Conservation (phyloP, 2,888 invertebrate species). For the Cecidostiba fungosa region DNA sequence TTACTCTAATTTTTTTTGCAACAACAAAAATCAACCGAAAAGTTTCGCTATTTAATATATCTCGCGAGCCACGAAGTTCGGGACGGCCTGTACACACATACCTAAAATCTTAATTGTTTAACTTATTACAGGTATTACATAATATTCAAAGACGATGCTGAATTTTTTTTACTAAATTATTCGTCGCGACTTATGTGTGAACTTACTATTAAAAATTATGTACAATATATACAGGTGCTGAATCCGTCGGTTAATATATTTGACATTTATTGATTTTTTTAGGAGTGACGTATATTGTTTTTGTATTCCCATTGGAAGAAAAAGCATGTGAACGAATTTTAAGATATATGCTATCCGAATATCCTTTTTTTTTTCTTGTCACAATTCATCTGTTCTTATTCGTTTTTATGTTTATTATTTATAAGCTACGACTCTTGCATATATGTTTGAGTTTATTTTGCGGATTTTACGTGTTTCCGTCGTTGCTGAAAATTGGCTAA, state of each 20-base stretch:
- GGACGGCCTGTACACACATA: conserved; percentile 75
- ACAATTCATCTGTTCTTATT: neutral
- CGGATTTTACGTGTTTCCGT: conserved; percentile 20
- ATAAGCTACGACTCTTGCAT: conserved; percentile 21
- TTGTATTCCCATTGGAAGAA: conserved; percentile 22
- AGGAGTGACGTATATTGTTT: conserved; percentile 20
- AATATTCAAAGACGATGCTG: conserved; percentile 77
- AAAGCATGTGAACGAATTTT: conserved; percentile 3
- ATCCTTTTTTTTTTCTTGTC: conserved; percentile 22
- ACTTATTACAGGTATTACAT: conserved; percentile 59
- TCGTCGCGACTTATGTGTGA: conserved; percentile 69
- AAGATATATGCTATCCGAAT: conserved; percentile 13
- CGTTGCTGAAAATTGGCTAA: conserved; percentile 58
- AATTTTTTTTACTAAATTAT: conserved; percentile 67
- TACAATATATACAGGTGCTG: conserved; percentile 76
- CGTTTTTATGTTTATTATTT: conserved; percentile 30
- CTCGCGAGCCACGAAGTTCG: conserved; percentile 74
- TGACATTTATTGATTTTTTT: conserved; percentile 50
- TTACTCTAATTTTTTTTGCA: conserved; percentile 2
- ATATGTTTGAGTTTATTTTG: neutral
- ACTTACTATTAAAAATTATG: conserved; percentile 74
- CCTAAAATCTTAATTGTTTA: conserved; percentile 73
- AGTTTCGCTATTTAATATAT: conserved; percentile 62
- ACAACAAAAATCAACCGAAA: conserved; percentile 47
- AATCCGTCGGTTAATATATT: conserved; percentile 53